Percentiles rank a stretch among this genome's conserved stretches.
phyloP scores from a whole-genome alignment of 2,797 vertebrate species.

The Lutjanus campechanus region DNA sequence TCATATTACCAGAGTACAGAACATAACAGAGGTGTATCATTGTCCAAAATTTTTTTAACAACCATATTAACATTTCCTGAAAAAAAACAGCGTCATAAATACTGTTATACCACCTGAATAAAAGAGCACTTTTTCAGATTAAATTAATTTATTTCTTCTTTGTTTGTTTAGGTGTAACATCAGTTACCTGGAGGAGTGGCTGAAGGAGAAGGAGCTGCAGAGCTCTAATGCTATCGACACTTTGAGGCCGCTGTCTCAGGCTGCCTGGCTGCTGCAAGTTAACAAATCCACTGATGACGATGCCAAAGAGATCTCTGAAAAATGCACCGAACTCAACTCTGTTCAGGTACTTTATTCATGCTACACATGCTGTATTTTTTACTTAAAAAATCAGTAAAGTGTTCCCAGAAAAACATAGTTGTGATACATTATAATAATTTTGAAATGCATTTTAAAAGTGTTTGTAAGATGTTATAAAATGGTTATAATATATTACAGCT shows the following conservation, averaged over 20 bases:
- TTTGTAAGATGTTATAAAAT: too few species aligned
- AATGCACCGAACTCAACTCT: slow-evolving; percentile 91
- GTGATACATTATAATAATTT: too few species aligned
- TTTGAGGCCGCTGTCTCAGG: slow-evolving; percentile 92
- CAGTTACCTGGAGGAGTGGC: slow-evolving; percentile 98
- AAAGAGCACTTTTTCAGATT: too few species aligned
- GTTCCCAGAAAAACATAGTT: too few species aligned
- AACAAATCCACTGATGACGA: slow-evolving; percentile 96
- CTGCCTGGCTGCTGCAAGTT: slow-evolving; percentile 97
- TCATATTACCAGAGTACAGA: too few species aligned
- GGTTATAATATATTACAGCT: too few species aligned
- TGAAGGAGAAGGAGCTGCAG: slow-evolving; percentile 95
- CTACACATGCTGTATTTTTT: background rate
- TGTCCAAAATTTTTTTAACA: too few species aligned
- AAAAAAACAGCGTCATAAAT: too few species aligned
- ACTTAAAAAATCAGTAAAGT: background rate
- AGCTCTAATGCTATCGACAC: slow-evolving; percentile 91
- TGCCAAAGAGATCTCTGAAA: slow-evolving; percentile 91
- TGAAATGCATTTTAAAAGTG: too few species aligned
- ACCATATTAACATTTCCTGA: too few species aligned
- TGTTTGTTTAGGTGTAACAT: slow-evolving; percentile 91
- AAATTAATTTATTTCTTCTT: background rate
- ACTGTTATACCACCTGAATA: too few species aligned
- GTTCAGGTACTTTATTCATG: slow-evolving; percentile 89
- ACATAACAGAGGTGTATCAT: too few species aligned